phyloP scores from a whole-genome alignment of 2,888 invertebrate genomes.

The Acrobasis repandana region DNA sequence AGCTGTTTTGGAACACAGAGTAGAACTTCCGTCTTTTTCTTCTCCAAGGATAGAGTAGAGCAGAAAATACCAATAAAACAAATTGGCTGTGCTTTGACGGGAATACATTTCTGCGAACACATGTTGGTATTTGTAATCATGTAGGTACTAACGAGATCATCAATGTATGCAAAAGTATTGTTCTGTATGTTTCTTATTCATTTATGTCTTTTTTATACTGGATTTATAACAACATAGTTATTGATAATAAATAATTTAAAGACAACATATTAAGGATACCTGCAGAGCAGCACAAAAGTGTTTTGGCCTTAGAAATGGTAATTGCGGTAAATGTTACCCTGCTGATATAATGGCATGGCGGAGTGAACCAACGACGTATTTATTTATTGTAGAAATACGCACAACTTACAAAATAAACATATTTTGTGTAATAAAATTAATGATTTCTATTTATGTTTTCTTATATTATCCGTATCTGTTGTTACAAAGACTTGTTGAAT shows the following conservation, averaged over 20 bases:
- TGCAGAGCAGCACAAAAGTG: not conserved
- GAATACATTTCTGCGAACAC: too few species aligned
- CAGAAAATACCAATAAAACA: too few species aligned
- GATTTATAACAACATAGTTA: not conserved
- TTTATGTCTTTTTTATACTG: not conserved
- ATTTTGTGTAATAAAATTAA: not conserved
- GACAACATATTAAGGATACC: not conserved
- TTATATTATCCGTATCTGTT: not conserved
- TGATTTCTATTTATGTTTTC: slow-evolving; percentile 1
- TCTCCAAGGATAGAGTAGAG: too few species aligned
- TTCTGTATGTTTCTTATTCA: too few species aligned
- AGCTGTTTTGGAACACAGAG: too few species aligned
- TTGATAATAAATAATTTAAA: not conserved
- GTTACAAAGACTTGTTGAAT: not conserved
- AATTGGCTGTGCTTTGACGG: too few species aligned
- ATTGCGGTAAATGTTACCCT: not conserved
- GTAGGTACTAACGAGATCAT: too few species aligned
- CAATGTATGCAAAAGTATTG: too few species aligned
- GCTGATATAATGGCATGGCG: not conserved
- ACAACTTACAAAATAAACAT: not conserved
- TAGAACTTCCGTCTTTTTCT: too few species aligned
- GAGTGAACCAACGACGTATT: not conserved
- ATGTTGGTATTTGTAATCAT: too few species aligned
- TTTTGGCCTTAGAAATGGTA: not conserved
- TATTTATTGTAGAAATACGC: not conserved